Evolutionary conservation across 2,888 invertebrate genomes (phyloP).

Genomic region (Tenodera sinensis): DNA sequence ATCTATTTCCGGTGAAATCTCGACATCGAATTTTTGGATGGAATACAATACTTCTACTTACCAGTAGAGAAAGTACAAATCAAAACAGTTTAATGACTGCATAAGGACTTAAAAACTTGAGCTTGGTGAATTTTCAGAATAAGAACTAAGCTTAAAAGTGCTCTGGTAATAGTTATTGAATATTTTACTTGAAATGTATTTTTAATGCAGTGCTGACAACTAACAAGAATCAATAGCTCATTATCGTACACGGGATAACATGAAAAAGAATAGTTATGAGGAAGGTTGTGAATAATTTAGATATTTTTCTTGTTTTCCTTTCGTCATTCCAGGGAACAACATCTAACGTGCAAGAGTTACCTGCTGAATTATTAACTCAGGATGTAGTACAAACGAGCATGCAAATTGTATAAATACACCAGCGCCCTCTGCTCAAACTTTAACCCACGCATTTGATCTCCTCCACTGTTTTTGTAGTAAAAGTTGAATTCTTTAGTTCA

Average conservation of each 20-base stretch:
- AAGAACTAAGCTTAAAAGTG: neutral
- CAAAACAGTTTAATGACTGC: too few relatives aligned
- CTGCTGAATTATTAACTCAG: neutral
- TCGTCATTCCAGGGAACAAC: neutral
- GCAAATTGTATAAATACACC: neutral
- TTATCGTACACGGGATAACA: neutral
- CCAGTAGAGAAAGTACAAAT: too few relatives aligned
- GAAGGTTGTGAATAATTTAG: neutral
- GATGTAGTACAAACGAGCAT: neutral
- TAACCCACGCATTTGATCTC: too few relatives aligned
- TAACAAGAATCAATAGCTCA: neutral
- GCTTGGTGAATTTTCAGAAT: neutral
- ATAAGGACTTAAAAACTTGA: too few relatives aligned
- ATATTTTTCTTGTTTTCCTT: neutral
- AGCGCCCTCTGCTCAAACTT: too few relatives aligned
- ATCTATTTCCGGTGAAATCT: too few relatives aligned
- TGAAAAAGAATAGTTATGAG: neutral
- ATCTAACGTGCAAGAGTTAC: neutral
- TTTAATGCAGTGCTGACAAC: neutral
- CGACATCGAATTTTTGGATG: too few relatives aligned
- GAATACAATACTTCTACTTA: too few relatives aligned
- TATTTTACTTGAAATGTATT: neutral
- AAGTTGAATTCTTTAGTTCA: too few relatives aligned
- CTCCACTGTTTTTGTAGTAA: too few relatives aligned
- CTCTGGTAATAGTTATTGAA: neutral